These are phyloP conservation scores for Plumapathes pennacea DNA, from an alignment of 92 coral and sea anemone species.

Conservation along the genomic window DNA sequence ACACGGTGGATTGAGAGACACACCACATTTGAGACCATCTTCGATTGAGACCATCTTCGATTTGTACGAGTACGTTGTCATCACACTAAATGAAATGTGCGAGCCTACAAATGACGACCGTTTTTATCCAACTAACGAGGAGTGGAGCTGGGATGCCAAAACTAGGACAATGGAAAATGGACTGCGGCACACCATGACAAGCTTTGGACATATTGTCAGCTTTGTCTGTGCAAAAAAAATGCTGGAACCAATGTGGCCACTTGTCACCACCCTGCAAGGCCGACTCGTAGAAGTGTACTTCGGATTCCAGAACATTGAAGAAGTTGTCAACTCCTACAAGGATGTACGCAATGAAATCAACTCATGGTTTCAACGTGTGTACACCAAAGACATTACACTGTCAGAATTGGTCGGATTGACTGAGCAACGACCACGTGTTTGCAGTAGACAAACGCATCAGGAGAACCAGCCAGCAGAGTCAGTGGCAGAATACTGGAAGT, in stretches of 20 bases:
- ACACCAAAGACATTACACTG: conserved; percentile 18
- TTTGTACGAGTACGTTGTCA: conserved; percentile 42
- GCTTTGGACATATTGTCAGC: conserved; percentile 64
- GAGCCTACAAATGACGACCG: conserved; percentile 47
- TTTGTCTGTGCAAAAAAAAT: conserved; percentile 64
- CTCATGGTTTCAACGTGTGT: conserved; percentile 32
- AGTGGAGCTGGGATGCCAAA: conserved; percentile 68
- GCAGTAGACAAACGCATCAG: conserved; percentile 44
- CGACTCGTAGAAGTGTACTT: conserved; percentile 18
- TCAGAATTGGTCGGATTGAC: conserved; percentile 5
- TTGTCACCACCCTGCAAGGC: conserved; percentile 42
- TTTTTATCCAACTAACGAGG: conserved; percentile 40
- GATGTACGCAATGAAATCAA: conserved; percentile 25
- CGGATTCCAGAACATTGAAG: conserved; percentile 42
- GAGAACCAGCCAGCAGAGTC: conserved; percentile 44
- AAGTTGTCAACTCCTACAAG: conserved; percentile 7
- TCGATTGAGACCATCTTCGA: too few species aligned
- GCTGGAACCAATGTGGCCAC: conserved; percentile 58
- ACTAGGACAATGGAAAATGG: conserved; percentile 73
- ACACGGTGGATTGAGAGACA: conserved; percentile 57
- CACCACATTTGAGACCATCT: conserved; percentile 41
- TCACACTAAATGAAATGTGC: conserved; percentile 43
- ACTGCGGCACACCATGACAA: conserved; percentile 62
- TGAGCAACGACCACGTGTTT: conserved; percentile 43
- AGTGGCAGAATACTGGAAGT: conserved; percentile 40